A percentile compares a stretch with the other conserved stretches of the same genome.
These are phyloP conservation scores for Sarcoramphus papa DNA, from an alignment of 2,797 vertebrate species.

Conservation along the genomic window DNA sequence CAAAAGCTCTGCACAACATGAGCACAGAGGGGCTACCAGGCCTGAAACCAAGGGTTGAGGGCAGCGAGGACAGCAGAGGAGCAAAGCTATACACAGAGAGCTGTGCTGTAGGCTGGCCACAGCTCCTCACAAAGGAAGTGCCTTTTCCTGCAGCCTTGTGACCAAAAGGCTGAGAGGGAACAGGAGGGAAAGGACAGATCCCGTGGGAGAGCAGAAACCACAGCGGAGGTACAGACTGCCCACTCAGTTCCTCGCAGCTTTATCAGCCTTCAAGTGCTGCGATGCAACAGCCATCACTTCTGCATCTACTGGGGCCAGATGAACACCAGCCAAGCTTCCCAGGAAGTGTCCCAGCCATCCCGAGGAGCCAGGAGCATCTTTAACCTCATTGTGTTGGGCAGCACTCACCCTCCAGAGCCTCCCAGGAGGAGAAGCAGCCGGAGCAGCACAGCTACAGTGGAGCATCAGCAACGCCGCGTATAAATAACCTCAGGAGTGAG, in stretches of 20 bases:
- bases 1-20: not conserved
- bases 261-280: not conserved
- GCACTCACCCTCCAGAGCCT: not conserved
- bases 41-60: not conserved
- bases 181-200: not conserved
- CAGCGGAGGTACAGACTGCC: not conserved
- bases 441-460: not conserved
- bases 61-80: not conserved
- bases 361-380: not conserved
- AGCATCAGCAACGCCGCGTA: not conserved
- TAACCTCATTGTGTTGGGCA: not conserved
- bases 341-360: constrained; percentile 15
- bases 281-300: not conserved
- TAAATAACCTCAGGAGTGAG: not conserved
- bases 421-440: not conserved
- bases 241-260: not conserved
- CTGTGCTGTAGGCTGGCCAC: not conserved
- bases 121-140: not conserved
- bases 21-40: not conserved
- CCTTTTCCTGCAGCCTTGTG: not conserved
- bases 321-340: constrained; percentile 15
- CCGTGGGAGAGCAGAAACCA: not conserved
- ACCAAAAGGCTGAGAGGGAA: not conserved
- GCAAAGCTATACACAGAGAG: not conserved
- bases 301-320: not conserved